A percentile compares a stretch with the other conserved stretches of the same genome.
phyloP scores from a whole-genome alignment of 2,888 invertebrate species.

The Oxyteleia sp. region DNA sequence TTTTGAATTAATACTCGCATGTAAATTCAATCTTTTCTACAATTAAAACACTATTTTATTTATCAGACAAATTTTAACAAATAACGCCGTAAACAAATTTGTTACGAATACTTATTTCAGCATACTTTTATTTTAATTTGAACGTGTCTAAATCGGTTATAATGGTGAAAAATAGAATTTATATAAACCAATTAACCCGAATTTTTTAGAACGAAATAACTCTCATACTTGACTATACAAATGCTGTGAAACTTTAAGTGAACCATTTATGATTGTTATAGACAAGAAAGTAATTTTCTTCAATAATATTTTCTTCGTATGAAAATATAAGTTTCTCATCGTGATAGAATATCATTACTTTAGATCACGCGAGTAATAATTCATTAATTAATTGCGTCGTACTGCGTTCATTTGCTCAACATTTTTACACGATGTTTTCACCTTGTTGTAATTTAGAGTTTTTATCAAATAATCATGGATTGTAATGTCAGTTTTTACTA shows the following conservation, averaged over 20 bases:
- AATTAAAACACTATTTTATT: too few species aligned
- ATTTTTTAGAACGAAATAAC: too few species aligned
- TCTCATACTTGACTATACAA: too few species aligned
- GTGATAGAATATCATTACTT: slow-evolving; percentile 10
- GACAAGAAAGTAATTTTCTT: too few species aligned
- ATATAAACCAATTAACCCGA: too few species aligned
- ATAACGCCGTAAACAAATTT: too few species aligned
- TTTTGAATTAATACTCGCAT: slow-evolving; percentile 23
- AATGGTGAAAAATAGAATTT: too few species aligned
- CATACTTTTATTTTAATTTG: too few species aligned
- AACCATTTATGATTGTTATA: neutral
- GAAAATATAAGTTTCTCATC: neutral
- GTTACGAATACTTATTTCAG: too few species aligned
- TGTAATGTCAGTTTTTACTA: neutral
- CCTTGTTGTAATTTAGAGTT: slow-evolving; percentile 2
- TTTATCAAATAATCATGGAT: slow-evolving; percentile 3
- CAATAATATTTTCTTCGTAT: neutral
- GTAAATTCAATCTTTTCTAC: neutral
- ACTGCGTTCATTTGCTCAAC: slow-evolving; percentile 3
- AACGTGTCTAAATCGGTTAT: too few species aligned
- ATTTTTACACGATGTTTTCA: slow-evolving; percentile 1
- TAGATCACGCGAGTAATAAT: slow-evolving; percentile 41
- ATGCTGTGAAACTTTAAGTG: neutral
- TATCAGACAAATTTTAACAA: too few species aligned
- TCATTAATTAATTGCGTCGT: slow-evolving; percentile 4